Evolutionary conservation across 2,113 vertebrate genomes (phyloP).

Genomic region (Calypte anna): DNA sequence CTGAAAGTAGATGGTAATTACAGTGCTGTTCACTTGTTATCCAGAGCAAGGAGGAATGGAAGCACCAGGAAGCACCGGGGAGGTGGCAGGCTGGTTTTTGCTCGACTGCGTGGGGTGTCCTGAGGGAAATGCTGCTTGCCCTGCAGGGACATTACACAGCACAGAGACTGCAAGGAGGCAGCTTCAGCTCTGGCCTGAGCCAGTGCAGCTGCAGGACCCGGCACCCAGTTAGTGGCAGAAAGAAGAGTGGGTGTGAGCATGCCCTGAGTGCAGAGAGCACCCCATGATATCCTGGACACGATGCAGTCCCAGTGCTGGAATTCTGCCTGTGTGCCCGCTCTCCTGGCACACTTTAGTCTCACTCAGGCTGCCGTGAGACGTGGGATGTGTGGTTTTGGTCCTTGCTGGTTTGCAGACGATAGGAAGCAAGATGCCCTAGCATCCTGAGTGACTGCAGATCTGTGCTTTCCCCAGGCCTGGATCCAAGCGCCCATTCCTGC

Average conservation of each 20-base stretch:
- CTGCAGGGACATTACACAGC: accelerated
- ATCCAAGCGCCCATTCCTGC: constrained; percentile 45
- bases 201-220: neutral
- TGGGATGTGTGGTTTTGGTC: neutral
- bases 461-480: constrained; percentile 21
- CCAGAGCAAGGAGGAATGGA: neutral
- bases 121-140: accelerated
- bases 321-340: neutral
- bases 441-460: neutral
- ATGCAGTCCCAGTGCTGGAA: neutral
- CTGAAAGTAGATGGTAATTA: neutral
- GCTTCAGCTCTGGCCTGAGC: neutral
- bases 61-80: accelerated
- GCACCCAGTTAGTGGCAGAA: neutral
- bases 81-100: neutral
- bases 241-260: neutral
- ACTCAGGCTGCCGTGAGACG: neutral
- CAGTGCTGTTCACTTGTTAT: accelerated
- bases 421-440: neutral
- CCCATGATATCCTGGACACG: neutral
- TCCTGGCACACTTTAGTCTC: neutral
- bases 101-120: neutral
- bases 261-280: neutral
- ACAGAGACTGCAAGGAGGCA: neutral
- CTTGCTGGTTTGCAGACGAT: neutral